Base-by-base conservation (phyloP, 2,797 vertebrate species). In the Emys orbicularis region DNA sequence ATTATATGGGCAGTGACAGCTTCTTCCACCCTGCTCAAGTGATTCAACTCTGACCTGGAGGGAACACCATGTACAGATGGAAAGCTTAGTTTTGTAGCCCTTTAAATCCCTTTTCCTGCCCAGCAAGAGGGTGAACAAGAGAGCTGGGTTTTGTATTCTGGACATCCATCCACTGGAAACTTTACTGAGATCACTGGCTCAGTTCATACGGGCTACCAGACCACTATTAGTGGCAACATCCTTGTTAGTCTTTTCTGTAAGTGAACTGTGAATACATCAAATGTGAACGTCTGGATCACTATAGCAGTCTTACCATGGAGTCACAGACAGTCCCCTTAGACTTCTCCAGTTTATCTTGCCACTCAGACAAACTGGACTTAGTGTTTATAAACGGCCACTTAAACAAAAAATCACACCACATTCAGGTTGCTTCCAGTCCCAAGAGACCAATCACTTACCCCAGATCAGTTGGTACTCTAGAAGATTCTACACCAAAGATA, bases 21-120 rank as follows among this genome's bases (percentile, higher is more conserved):
- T 21, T 41, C 65, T 21, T 9, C 9, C 37, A 21, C n/a, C 72
- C 34, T 12, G 34, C 34, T 19, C 8, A 18, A 68, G n/a, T 68
- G 65, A 72, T 19, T 72, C 65, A 68, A 21, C 65, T 59, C 29
- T 72, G 18, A 41, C n/a, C 65, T 37, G 34, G 18, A 68, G 3
- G 19, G 65, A 68, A 37, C 65, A 68, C 34, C n/a, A 19, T 68
- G 34, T 37, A 68, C 18, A 68, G 8, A 54, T 0, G 0, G 79
- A 76, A 37, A 91, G 1, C 3, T 90, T 13, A 23, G 3, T 15
- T 5, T 79, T 92, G 90, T 82, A 29, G 86, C 1, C 18, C 2
- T 29, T 21, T 8, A 61, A 94, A 83, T 72, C 9, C 1, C 81
- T 82, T 88, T 31, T 93, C 16, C 16, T 93, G 25, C 59, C 21